Conservation (phyloP, 1,140 invertebrate genomes). For the Eriosoma lanigerum region DNA sequence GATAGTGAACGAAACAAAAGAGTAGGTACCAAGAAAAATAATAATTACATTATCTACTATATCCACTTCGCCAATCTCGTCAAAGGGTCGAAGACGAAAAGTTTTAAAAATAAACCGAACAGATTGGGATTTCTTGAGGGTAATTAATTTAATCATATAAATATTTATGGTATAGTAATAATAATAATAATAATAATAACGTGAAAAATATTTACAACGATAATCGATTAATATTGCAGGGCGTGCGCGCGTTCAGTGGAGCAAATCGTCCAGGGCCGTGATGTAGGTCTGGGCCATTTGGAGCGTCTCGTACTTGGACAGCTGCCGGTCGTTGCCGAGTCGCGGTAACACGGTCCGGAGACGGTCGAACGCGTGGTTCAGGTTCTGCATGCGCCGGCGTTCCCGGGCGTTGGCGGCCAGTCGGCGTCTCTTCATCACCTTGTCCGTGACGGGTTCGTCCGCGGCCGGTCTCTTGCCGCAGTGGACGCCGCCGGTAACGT, state of each 20-base stretch:
- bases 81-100: no score
- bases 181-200: no score
- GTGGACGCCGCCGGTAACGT: background rate
- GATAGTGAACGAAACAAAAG: no score
- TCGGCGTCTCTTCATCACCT: conserved; percentile 68
- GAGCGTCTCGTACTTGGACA: conserved; percentile 95
- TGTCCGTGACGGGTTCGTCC: conserved; percentile 60
- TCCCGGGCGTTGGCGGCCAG: conserved; percentile 91
- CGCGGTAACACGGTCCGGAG: conserved; percentile 87
- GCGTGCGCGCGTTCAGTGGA: conserved; percentile 64
- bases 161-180: no score
- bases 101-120: no score
- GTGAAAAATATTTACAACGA: no score
- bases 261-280: conserved; percentile 79
- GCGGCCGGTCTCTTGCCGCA: background rate
- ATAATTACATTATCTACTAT: no score
- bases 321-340: conserved; percentile 83
- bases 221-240: no score
- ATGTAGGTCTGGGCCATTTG: conserved; percentile 98
- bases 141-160: no score
- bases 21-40: no score
- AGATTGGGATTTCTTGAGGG: no score
- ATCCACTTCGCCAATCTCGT: no score
- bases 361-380: conserved; percentile 91
- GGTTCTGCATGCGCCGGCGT: conserved; percentile 87